phyloP scores from a whole-genome alignment of 2,797 vertebrate species.

The Peromyscus nudipes region DNA sequence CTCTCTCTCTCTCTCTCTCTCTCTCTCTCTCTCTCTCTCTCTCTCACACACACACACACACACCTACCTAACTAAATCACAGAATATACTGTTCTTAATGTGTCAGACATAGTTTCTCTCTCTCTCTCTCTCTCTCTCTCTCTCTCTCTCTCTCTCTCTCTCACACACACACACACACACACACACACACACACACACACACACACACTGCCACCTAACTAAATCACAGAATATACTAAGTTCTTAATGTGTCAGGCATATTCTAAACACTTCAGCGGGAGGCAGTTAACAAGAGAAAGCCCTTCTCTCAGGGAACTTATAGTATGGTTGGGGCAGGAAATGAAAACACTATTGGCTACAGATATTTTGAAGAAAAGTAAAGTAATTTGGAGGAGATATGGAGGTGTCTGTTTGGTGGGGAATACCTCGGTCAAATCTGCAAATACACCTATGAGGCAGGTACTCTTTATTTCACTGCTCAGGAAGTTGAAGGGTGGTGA shows the following conservation, averaged over 20 bases:
- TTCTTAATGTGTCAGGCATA: slow-evolving; percentile 39
- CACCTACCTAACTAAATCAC: too few relatives aligned
- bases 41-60: not conserved
- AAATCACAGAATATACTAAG: slow-evolving; percentile 1
- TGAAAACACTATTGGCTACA: not conserved
- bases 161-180: not conserved
- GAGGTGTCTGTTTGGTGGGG: not conserved
- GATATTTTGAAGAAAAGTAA: slow-evolving; percentile 44
- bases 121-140: too few relatives aligned
- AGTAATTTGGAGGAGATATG: not conserved
- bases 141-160: too few relatives aligned
- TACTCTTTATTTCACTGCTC: slow-evolving; percentile 59
- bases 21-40: too few relatives aligned
- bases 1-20: too few relatives aligned
- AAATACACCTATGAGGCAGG: not conserved
- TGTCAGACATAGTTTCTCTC: not conserved
- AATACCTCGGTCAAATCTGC: not conserved
- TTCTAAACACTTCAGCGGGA: slow-evolving; percentile 32
- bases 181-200: not conserved
- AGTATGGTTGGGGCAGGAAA: not conserved
- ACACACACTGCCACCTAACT: not conserved
- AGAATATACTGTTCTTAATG: too few relatives aligned
- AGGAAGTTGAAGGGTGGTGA: slow-evolving; percentile 50
- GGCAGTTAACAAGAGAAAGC: slow-evolving; percentile 46
- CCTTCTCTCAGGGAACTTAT: slow-evolving; percentile 45